A percentile compares a stretch with the other conserved stretches of the same genome.
Conservation (phyloP, 2,797 vertebrate genomes). For the Enteromius radiatus region DNA sequence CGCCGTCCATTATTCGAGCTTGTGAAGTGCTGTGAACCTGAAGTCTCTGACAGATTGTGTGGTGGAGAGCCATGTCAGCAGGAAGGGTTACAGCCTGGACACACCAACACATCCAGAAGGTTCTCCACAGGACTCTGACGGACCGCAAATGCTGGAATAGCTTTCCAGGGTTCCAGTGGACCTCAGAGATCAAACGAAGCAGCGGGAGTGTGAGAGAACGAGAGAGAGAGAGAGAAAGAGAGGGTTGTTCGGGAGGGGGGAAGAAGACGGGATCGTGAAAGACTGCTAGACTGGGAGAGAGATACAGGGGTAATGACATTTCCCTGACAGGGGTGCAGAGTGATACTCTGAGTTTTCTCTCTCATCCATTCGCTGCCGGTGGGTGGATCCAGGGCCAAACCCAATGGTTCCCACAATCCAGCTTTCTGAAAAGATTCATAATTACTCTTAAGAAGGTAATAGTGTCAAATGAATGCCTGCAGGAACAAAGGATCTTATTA, state of each 20-base stretch:
- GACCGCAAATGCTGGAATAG: slow-evolving; percentile 78
- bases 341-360: slow-evolving; percentile 64
- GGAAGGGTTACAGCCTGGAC: slow-evolving; percentile 73
- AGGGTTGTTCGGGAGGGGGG: slow-evolving; percentile 58
- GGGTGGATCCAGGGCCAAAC: slow-evolving; percentile 57
- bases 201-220: slow-evolving; percentile 71
- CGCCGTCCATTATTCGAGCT: background rate
- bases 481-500: slow-evolving; percentile 81
- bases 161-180: slow-evolving; percentile 81
- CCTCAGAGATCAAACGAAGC: slow-evolving; percentile 84
- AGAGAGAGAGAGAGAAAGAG: slow-evolving; percentile 60
- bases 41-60: slow-evolving; percentile 61
- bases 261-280: slow-evolving; percentile 20
- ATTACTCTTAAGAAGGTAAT: slow-evolving; percentile 86
- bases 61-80: slow-evolving; percentile 63
- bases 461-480: slow-evolving; percentile 77
- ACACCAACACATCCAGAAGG: slow-evolving; percentile 77
- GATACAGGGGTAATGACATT: slow-evolving; percentile 55
- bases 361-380: slow-evolving; percentile 56
- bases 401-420: slow-evolving; percentile 76
- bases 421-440: slow-evolving; percentile 72
- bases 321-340: slow-evolving; percentile 68
- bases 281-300: slow-evolving; percentile 18
- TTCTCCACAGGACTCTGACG: slow-evolving; percentile 77
- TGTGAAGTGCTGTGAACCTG: slow-evolving; percentile 53